Percentiles rank a stretch among this genome's conserved stretches.
These are phyloP conservation scores for Pica pica DNA, from an alignment of 2,113 vertebrate genomes.

Conservation along the genomic window DNA sequence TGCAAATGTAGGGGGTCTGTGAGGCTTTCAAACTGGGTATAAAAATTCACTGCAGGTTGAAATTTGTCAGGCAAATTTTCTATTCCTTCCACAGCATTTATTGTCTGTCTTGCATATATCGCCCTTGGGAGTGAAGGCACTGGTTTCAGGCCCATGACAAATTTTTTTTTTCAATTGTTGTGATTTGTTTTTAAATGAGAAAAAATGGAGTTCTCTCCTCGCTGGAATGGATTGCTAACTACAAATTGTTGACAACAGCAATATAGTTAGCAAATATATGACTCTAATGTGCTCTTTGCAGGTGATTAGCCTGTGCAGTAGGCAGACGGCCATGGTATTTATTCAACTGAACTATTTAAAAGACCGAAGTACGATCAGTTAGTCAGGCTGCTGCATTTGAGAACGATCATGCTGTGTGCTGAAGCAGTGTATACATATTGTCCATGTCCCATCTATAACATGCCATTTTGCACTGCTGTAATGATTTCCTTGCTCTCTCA, in stretches of 20 bases:
- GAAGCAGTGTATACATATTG: not conserved
- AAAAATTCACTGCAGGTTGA: conserved; percentile 19
- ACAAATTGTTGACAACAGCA: conserved; percentile 24
- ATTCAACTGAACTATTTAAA: not conserved
- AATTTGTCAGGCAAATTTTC: not conserved
- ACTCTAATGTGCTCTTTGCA: not conserved
- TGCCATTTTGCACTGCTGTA: not conserved
- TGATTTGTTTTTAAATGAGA: conserved; percentile 48
- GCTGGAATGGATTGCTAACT: not conserved
- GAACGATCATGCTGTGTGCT: not conserved
- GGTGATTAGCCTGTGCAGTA: not conserved
- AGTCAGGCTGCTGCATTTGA: not conserved
- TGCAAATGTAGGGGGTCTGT: not conserved
- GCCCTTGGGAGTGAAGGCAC: not conserved
- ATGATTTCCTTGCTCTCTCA: not conserved
- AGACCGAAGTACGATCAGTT: not conserved
- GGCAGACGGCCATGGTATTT: not conserved
- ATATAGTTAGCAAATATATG: conserved; percentile 19
- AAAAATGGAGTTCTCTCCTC: conserved; percentile 15
- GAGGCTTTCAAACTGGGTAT: not conserved
- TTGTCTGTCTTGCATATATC: not conserved
- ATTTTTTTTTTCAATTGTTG: not conserved
- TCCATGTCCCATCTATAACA: not conserved
- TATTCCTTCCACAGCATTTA: not conserved
- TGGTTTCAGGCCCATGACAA: not conserved